Evolutionary conservation across 2,888 invertebrate genomes (phyloP), one percentile per base, ranked within the genome.

Genomic region (Apocheima hispidaria): DNA sequence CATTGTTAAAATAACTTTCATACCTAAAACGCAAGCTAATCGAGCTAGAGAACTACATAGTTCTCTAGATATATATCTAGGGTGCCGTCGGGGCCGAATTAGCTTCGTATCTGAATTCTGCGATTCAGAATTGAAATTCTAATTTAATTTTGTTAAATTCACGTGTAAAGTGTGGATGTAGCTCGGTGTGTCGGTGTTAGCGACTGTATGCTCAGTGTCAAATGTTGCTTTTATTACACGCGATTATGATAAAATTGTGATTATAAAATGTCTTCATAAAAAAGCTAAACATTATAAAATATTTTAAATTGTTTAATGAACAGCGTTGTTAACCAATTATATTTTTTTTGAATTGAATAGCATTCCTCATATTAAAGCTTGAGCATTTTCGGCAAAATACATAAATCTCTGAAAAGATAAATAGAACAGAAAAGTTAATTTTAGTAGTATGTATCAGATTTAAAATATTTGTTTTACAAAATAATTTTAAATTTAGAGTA

Each of bases 61-160:
- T 43, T 38, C 2, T 38, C 21, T 52, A 59, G 30, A 14, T 58
- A 58, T 58, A 58, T 53, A 52, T 35, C 52, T 53, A 35, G 63
- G 61, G 62, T 65, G 64, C 66, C 71, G 63, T 68, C 68, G 65
- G 65, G 71, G 74, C 71, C 35, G 16, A 70, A 71, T 60, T 60
- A 70, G 70, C 79, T 68, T 58, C 66, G 59, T 61, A 68, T 67
- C 63, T 68, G 65, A 66, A 68, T 67, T 63, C 57, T 51, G 61
- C 68, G 50, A 69, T 66, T 71, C 72, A 72, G 79, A 51, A 18
- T 40, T 51, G 51, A 77, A 80, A 77, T 75, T 80, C 81, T 81
- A 81, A 81, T 81, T 80, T 81, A 80, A 81, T 81, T 81, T 76
- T 65, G 64, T 53, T 60, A 52, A 59, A 65, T 61, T 60, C 55